Percentiles rank a stretch among this genome's conserved stretches.
Conservation (phyloP, 2,113 vertebrate genomes). For the sheep (Ovis aries) region DNA sequence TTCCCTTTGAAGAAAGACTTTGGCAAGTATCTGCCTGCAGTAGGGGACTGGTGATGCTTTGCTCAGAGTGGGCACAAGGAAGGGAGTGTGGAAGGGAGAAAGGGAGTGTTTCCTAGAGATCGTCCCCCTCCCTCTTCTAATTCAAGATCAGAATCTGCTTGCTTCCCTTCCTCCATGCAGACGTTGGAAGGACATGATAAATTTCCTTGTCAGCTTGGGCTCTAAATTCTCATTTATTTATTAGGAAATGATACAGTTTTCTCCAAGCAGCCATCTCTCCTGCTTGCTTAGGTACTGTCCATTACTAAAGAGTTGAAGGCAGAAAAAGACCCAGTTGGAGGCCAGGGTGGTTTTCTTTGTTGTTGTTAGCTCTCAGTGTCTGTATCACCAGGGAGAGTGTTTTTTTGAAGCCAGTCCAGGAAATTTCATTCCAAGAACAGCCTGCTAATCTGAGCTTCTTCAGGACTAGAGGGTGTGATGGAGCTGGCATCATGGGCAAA, state of each 20-base stretch:
- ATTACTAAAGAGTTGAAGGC: constrained; percentile 32
- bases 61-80: not conserved
- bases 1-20: not conserved
- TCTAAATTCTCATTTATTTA: constrained; percentile 71
- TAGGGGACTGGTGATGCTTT: not conserved
- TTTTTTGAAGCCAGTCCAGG: constrained; percentile 45
- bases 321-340: not conserved
- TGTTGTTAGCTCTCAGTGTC: constrained; percentile 27
- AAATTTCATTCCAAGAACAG: constrained; percentile 58
- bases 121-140: not conserved
- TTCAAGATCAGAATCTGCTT: constrained; percentile 10
- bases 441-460: constrained; percentile 16
- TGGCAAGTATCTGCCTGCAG: not conserved
- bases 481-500: not conserved
- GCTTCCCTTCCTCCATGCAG: not conserved
- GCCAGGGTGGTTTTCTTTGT: not conserved
- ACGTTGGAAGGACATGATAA: constrained; percentile 65
- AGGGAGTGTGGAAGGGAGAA: not conserved
- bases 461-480: not conserved
- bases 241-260: constrained; percentile 66
- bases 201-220: constrained; percentile 61
- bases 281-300: constrained; percentile 42
- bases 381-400: constrained; percentile 38
- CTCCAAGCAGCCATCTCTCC: constrained; percentile 52
- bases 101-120: not conserved